Base-by-base conservation (phyloP, 1,140 invertebrate species). In the Diuraphis noxia region DNA sequence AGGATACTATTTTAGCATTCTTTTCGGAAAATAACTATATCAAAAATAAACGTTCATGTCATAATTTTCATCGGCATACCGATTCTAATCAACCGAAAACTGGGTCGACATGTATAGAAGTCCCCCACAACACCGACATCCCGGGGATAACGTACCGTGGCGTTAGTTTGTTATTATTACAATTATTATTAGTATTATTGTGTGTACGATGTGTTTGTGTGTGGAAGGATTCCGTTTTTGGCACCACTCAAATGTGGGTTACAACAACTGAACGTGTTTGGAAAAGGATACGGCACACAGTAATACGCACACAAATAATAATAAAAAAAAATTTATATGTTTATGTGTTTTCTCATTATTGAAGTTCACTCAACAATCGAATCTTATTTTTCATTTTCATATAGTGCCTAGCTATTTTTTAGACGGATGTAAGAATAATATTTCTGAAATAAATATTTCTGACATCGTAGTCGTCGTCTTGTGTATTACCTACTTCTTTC, bases 21-120 rank as follows among this genome's bases (percentile, higher is more conserved):
- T 13, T 38, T 41, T 46, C 43, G 77, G 34, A 90, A 90, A 90
- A 90, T 90, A 34, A 34, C 34, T 40, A 49, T 81, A 81, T 34
- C 79, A 90, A 90, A 79, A 36, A 46, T 90, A 46, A 46, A 89
- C 40, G 63, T 79, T 81, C 34, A 43, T 79, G 72, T 79, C 72
- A 90, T 90, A 81, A 90, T 90, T 90, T 90, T 81, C 10, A 43
- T 79, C 88, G 88, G 72, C 72, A 81, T 81, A 81, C 88, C 88
- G 88, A 90, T 90, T 90, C 88, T 90, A 90, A 90, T 90, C 88
- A 90, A 90, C 88, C 89, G 89, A 91, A 79, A 91, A 91, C 89
- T 91, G 43, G 89, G 89, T 81, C 89, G 43, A 43, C 38, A 89
- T 52, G 56, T 90, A 89, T 90, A 77, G 49, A 43, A 52, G 77